Conservation (phyloP, 1,140 invertebrate genomes). For the Halesus radiatus region DNA sequence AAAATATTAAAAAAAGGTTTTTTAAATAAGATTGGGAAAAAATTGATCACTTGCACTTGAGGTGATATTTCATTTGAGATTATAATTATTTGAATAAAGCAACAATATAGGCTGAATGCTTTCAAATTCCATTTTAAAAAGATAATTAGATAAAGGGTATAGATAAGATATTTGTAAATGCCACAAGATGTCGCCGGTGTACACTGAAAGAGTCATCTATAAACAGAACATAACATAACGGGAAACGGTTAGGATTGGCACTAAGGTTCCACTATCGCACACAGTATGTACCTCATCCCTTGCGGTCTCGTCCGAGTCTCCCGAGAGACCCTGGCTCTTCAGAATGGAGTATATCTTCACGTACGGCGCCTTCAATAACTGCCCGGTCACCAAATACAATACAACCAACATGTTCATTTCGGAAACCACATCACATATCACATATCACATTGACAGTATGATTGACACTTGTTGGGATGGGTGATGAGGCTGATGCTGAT, state of each 20-base stretch:
- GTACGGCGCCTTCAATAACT: constrained; percentile 96
- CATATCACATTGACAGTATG: too few species aligned
- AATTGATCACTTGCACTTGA: too few species aligned
- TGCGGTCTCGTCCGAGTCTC: constrained; percentile 77
- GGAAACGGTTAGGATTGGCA: constrained; percentile 28
- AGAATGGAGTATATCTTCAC: constrained; percentile 95
- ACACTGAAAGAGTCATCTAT: constrained; percentile 5
- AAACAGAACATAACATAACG: not conserved
- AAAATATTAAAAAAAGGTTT: too few species aligned
- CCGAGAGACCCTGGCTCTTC: constrained; percentile 90
- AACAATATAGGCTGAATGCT: too few species aligned
- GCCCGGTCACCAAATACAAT: constrained; percentile 60
- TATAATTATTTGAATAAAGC: too few species aligned
- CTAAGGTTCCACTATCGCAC: constrained; percentile 44
- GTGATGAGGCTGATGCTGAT: constrained; percentile 8
- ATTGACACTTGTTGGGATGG: not conserved
- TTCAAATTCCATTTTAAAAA: too few species aligned
- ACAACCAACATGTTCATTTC: constrained; percentile 18
- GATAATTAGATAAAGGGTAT: too few species aligned
- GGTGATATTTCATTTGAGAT: too few species aligned
- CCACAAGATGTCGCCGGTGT: not conserved
- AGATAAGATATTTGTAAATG: not conserved
- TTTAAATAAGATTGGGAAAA: too few species aligned
- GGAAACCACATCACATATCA: too few species aligned
- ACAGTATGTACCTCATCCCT: constrained; percentile 67